A percentile compares a stretch with the other conserved stretches of the same genome.
Evolutionary conservation across 2,888 invertebrate genomes (phyloP).

Genomic region (Cosmia pyralina): DNA sequence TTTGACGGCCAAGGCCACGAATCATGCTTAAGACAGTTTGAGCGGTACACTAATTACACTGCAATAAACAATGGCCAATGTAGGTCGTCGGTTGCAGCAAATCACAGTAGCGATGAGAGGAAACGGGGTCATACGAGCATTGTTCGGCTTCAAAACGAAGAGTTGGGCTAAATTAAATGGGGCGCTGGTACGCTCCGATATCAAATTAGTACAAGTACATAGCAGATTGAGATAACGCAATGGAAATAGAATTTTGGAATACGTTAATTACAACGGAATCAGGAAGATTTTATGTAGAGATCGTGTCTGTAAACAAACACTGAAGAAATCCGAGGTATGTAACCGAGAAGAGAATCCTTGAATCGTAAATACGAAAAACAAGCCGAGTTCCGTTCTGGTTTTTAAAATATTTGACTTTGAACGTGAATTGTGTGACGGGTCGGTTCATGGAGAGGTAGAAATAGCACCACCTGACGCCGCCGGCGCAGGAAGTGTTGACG

Average conservation of each 20-base stretch:
- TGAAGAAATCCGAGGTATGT: constrained; percentile 61
- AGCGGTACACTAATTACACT: constrained; percentile 68
- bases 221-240: constrained; percentile 38
- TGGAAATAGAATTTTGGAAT: constrained; percentile 30
- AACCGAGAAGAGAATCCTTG: constrained; percentile 66
- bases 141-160: constrained; percentile 76
- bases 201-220: constrained; percentile 73
- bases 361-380: constrained; percentile 70
- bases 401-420: constrained; percentile 86
- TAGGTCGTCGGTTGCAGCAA: constrained; percentile 78
- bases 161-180: constrained; percentile 79
- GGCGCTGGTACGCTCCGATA: constrained; percentile 72
- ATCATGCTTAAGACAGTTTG: constrained; percentile 50
- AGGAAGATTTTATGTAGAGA: constrained; percentile 31
- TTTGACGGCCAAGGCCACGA: constrained; percentile 63
- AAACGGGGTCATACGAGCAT: constrained; percentile 82
- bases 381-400: constrained; percentile 64
- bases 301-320: constrained; percentile 57
- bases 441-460: constrained; percentile 85
- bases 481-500: constrained; percentile 83
- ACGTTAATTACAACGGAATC: constrained; percentile 36
- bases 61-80: constrained; percentile 75
- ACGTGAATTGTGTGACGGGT: constrained; percentile 80
- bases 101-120: constrained; percentile 74
- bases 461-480: constrained; percentile 84